Percentiles rank a stretch among this genome's conserved stretches.
These are phyloP conservation scores for Nomada hirtipes DNA, from an alignment of 2,888 invertebrate species.

Conservation along the genomic window DNA sequence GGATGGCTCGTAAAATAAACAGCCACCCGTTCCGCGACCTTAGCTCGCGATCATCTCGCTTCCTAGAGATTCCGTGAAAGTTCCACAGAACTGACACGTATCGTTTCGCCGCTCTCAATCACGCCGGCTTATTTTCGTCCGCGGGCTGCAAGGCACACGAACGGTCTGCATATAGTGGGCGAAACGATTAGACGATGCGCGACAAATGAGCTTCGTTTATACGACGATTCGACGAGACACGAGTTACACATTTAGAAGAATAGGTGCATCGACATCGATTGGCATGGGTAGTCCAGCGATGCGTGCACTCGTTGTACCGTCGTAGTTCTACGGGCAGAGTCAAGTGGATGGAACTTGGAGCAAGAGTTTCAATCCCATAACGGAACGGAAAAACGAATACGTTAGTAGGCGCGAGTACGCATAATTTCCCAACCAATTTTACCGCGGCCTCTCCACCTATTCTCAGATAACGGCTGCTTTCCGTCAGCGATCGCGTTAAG, in stretches of 20 bases:
- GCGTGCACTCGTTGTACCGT: too few species aligned
- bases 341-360: too few species aligned
- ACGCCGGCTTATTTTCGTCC: slow-evolving; percentile 23
- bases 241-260: too few species aligned
- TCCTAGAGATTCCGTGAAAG: slow-evolving; percentile 5
- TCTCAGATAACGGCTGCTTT: slow-evolving; percentile 67
- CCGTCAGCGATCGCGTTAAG: slow-evolving; percentile 72
- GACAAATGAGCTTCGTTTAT: slow-evolving; percentile 20
- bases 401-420: slow-evolving; percentile 24
- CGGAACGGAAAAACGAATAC: slow-evolving; percentile 33
- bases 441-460: slow-evolving; percentile 54
- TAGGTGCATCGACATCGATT: too few species aligned
- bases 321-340: too few species aligned
- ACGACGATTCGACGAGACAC: background rate
- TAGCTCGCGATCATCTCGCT: background rate
- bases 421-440: slow-evolving; percentile 54
- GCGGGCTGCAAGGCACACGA: background rate
- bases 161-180: background rate
- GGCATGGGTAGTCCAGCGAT: too few species aligned
- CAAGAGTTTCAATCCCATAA: background rate
- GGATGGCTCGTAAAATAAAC: slow-evolving; percentile 16
- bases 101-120: slow-evolving; percentile 10
- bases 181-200: background rate
- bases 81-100: slow-evolving; percentile 24
- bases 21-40: slow-evolving; percentile 13